These are phyloP conservation scores for Cheilinus undulatus DNA, from an alignment of 2,113 vertebrate genomes.

Conservation along the genomic window DNA sequence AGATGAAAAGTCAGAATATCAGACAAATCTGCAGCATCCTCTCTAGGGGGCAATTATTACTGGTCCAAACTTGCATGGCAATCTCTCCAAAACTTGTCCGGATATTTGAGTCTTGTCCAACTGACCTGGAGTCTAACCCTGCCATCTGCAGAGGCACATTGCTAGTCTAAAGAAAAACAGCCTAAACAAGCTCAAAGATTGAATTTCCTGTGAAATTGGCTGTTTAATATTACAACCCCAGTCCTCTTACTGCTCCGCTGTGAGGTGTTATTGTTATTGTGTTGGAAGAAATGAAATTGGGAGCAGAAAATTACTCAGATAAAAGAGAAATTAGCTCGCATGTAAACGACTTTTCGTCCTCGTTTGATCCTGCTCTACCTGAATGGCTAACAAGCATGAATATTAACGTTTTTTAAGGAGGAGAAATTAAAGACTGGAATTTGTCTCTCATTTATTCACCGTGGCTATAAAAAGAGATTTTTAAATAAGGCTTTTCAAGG, in stretches of 20 bases:
- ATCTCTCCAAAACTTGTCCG: no score
- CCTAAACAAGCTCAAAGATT: no score
- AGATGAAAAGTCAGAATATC: no score
- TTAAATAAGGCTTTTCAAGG: slow-evolving; percentile 45
- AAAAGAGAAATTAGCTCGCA: slow-evolving; percentile 17
- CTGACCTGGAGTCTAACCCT: no score
- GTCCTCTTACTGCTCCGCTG: neutral
- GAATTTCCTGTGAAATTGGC: no score
- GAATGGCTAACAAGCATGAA: slow-evolving; percentile 33
- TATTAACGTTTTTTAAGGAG: slow-evolving; percentile 42
- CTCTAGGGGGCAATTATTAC: no score
- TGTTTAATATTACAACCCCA: neutral
- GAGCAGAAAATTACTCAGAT: neutral
- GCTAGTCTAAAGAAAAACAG: no score
- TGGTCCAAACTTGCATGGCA: no score
- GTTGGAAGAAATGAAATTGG: neutral
- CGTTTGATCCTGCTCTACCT: slow-evolving; percentile 47
- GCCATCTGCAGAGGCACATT: no score
- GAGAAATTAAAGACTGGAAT: slow-evolving; percentile 15
- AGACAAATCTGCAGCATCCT: no score
- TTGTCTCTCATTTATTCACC: slow-evolving; percentile 38
- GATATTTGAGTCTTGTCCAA: no score
- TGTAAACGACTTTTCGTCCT: slow-evolving; percentile 37
- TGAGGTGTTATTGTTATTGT: neutral
- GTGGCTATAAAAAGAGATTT: slow-evolving; percentile 42